Base-by-base conservation (phyloP, 1,140 invertebrate species). In the Aphidius gifuensis region DNA sequence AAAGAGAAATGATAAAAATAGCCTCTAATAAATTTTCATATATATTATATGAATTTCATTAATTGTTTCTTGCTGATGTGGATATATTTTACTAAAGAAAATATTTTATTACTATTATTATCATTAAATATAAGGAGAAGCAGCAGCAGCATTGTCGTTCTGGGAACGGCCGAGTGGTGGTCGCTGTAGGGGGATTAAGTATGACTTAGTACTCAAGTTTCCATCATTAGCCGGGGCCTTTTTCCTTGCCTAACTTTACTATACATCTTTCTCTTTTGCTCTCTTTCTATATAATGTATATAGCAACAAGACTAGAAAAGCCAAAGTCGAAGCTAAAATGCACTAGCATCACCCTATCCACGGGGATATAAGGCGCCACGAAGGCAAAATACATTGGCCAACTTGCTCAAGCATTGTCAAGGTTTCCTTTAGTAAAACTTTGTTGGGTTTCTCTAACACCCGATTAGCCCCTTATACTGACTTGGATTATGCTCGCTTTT, bases 171-270 rank as follows among this genome's bases (percentile, higher is more conserved):
- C 44, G 48, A 55, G 45, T 39, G 51, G 57, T 39, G 51, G 57
- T 39, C 60, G 23, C 39, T 59, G 46, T 55, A 58, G 47, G 57
- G 56, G 69, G 71, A 74, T 75, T 80, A 76, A 74, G 67, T 73
- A 71, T 71, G 76, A 78, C 76, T 80, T 78, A 79, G 73, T 70
- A 72, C 67, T 72, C 66, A 76, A 78, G 72, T 79, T 79, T 71
- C 70, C 73, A 69, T 73, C 72, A 72, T 78, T 75, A 78, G 73
- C 70, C 69, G 64, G 56, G 60, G 65, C 43, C 58, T 40, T 5
- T 11, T 6, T 21, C 9, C 9, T 46, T 56, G 21, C 16, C 48
- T 43, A 48, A 8, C 60, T 50, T 21, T 45, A 0, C 47, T 47
- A n/a, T 5, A 9, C 9, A 11, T 32, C 39, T 44, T 9, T n/a